Evolutionary conservation across 2,888 invertebrate species (phyloP).

Genomic region (Drosophila hamatofila): DNA sequence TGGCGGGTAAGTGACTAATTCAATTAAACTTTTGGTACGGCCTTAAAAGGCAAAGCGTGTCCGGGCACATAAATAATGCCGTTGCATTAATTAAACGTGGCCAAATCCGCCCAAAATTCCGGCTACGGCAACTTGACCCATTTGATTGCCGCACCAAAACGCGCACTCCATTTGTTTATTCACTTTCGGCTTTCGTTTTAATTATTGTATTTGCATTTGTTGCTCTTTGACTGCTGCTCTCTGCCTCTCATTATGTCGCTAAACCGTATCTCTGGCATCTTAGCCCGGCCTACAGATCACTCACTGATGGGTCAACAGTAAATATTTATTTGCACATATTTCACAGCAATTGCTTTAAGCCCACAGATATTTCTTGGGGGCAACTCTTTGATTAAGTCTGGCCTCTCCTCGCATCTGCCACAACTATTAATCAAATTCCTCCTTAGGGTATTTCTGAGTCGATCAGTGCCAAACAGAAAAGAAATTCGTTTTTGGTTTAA

Average conservation of each 20-base stretch:
- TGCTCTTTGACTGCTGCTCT: slow-evolving; percentile 11
- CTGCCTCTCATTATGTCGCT: not conserved
- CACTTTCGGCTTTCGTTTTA: slow-evolving; percentile 62
- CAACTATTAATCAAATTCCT: not conserved
- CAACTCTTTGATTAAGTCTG: not conserved
- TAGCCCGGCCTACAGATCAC: not conserved
- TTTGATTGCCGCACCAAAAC: not conserved
- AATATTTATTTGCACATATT: not conserved
- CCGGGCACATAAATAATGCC: slow-evolving; percentile 66
- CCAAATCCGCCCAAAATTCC: slow-evolving; percentile 27
- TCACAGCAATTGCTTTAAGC: not conserved
- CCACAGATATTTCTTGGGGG: no score
- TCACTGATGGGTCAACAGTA: not conserved
- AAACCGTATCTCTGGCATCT: not conserved
- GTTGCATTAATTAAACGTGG: slow-evolving; percentile 68
- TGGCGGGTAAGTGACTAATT: slow-evolving; percentile 63
- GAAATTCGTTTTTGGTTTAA: not conserved
- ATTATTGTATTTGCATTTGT: slow-evolving; percentile 71
- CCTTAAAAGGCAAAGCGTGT: slow-evolving; percentile 43
- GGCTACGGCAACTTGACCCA: slow-evolving; percentile 14
- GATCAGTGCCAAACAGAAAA: not conserved
- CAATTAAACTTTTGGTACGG: slow-evolving; percentile 59
- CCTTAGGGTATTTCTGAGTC: slow-evolving; percentile 12
- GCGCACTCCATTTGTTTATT: slow-evolving; percentile 59
- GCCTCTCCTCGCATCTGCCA: no score